Base-by-base conservation (phyloP, 1,140 invertebrate genomes). In the Danaus melanippus region DNA sequence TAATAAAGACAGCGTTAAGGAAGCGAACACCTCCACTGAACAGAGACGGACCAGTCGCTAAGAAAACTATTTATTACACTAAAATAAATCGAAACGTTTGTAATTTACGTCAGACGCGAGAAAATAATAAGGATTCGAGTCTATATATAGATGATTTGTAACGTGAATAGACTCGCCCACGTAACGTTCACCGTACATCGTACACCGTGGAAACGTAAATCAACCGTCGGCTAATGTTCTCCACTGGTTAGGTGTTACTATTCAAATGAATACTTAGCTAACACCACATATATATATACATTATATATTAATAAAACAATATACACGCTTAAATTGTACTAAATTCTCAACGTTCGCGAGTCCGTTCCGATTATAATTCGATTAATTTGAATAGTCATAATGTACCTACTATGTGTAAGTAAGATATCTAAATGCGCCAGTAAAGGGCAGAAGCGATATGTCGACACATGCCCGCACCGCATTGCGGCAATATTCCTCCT, bases 121-220 rank as follows among this genome's bases (percentile, higher is more conserved):
- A 74, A 78, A 32, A 83, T 84, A 84, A 82, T 82, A 82, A 76
- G 75, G 76, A 77, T 77, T 81, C 70, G 72, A 59, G 63, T 71
- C 82, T 85, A 85, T 79, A 85, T 85, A 77, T 85, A 85, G 82
- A 79, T 67, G 67, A 81, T 82, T 75, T 73, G 72, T 71, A 76
- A 78, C 83, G 82, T 83, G 78, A 85, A 85, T 83, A 85, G 82
- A 82, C 65, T 70, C 79, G 73, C 71, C 75, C 74, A 79, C 79
- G 74, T 73, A 75, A 69, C 70, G 66, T 32, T 7, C 4, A 32
- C 21, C 21, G 21, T 32, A 21, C 17, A 21, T 5, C 17, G 17
- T 21, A 32, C 21, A 32, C 21, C 6, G 21, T 64, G 68, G 75
- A 66, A 66, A 67, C 77, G 79, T 83, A 80, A 80, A 84, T 84